Evolutionary conservation across 2,888 invertebrate species (phyloP).

Genomic region (Ypsolopha scabrella): DNA sequence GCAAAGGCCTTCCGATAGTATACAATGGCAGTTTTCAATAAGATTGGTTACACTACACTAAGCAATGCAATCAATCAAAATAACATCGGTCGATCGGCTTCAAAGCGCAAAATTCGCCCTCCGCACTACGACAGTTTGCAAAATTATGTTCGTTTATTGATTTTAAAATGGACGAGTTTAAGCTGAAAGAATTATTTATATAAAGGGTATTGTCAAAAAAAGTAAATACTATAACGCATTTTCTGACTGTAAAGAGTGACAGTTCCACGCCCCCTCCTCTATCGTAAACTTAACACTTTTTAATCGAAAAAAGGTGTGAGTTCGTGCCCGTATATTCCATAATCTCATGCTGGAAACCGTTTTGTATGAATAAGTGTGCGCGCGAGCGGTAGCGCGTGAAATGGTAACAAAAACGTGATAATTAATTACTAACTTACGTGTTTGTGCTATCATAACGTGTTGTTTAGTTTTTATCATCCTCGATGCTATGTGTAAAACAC

Average conservation of each 20-base stretch:
- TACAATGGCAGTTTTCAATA: constrained; percentile 66
- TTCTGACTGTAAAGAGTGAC: too few species aligned
- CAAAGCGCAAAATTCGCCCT: constrained; percentile 37
- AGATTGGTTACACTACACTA: constrained; percentile 70
- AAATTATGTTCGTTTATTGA: constrained; percentile 1
- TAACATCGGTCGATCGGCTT: constrained; percentile 59
- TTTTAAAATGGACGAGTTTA: neutral
- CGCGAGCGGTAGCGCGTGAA: constrained; percentile 37
- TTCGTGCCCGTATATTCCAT: neutral
- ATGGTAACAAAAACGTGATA: constrained; percentile 39
- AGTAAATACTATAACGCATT: too few species aligned
- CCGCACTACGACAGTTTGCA: constrained; percentile 12
- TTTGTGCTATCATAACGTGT: neutral
- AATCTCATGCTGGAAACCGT: neutral
- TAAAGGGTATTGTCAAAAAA: too few species aligned
- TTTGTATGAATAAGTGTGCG: neutral
- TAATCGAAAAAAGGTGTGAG: neutral
- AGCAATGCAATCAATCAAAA: constrained; percentile 70
- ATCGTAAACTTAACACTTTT: neutral
- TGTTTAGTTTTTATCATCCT: too few species aligned
- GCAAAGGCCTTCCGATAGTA: constrained; percentile 51
- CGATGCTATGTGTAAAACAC: too few species aligned
- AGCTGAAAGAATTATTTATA: too few species aligned
- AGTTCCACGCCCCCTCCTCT: neutral
- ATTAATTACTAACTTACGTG: constrained; percentile 15